phyloP scores from a whole-genome alignment of 2,113 vertebrate species.

The Morone saxatilis region DNA sequence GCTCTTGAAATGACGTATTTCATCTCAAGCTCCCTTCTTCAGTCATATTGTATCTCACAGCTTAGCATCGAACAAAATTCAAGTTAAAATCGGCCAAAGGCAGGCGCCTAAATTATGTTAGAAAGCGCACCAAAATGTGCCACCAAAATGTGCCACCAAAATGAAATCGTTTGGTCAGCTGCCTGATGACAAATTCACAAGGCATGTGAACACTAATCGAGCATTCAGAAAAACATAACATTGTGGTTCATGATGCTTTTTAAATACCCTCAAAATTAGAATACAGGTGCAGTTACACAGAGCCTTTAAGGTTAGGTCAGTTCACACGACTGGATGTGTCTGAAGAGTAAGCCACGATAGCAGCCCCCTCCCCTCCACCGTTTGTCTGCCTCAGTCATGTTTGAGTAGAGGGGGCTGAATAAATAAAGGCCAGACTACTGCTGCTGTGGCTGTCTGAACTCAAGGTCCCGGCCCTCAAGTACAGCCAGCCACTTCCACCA shows the following conservation, averaged over 20 bases:
- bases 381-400: slow-evolving; percentile 12
- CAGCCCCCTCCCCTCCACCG: not conserved
- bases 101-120: not conserved
- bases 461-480: slow-evolving; percentile 57
- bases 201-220: slow-evolving; percentile 50
- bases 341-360: slow-evolving; percentile 15
- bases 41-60: not conserved
- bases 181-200: slow-evolving; percentile 31
- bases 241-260: slow-evolving; percentile 28
- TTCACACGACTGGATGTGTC: slow-evolving; percentile 27
- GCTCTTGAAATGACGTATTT: slow-evolving; percentile 4
- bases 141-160: not conserved
- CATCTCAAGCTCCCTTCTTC: slow-evolving; percentile 6
- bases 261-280: slow-evolving; percentile 10
- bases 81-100: slow-evolving; percentile 7
- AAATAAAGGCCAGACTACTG: slow-evolving; percentile 53
- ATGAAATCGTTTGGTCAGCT: slow-evolving; percentile 1
- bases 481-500: slow-evolving; percentile 1
- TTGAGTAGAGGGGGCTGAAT: slow-evolving; percentile 44
- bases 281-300: slow-evolving; percentile 18
- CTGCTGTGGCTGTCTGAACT: slow-evolving; percentile 34
- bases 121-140: not conserved
- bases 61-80: not conserved
- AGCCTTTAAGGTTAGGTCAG: slow-evolving; percentile 40
- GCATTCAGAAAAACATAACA: not conserved